phyloP scores from a whole-genome alignment of 2,797 vertebrate genomes.

The Siniperca undulata region DNA sequence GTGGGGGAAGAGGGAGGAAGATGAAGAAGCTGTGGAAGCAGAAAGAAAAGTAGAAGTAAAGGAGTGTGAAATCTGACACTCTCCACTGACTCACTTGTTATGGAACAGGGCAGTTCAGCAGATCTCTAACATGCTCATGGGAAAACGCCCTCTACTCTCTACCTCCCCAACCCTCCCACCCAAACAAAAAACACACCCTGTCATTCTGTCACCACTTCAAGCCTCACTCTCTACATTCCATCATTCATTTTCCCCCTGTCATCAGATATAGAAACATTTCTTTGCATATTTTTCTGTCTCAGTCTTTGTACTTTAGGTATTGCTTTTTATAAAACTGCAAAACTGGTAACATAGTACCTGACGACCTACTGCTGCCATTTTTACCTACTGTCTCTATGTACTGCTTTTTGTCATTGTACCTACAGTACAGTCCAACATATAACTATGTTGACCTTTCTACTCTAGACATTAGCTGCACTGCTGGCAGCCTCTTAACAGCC shows the following conservation, averaged over 20 bases:
- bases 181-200: slow-evolving; percentile 69
- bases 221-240: slow-evolving; percentile 37
- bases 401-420: neutral
- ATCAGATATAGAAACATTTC: neutral
- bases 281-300: neutral
- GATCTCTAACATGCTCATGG: slow-evolving; percentile 55
- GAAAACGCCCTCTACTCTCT: slow-evolving; percentile 68
- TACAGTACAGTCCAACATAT: neutral
- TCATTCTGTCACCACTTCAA: slow-evolving; percentile 56
- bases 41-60: slow-evolving; percentile 56
- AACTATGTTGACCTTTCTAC: slow-evolving; percentile 33
- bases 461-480: neutral
- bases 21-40: slow-evolving; percentile 19
- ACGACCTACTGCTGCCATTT: neutral
- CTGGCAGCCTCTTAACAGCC: slow-evolving; percentile 8
- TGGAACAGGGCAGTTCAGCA: slow-evolving; percentile 47
- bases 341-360: neutral
- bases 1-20: neutral
- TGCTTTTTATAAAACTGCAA: neutral
- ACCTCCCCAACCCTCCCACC: slow-evolving; percentile 38
- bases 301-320: neutral
- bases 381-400: neutral
- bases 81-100: slow-evolving; percentile 53
- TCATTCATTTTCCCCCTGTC: neutral
- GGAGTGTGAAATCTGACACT: slow-evolving; percentile 73